Evolutionary conservation across 1,140 invertebrate species (phyloP), one percentile per base, ranked within the genome.

Genomic region (Heliconius nattereri): DNA sequence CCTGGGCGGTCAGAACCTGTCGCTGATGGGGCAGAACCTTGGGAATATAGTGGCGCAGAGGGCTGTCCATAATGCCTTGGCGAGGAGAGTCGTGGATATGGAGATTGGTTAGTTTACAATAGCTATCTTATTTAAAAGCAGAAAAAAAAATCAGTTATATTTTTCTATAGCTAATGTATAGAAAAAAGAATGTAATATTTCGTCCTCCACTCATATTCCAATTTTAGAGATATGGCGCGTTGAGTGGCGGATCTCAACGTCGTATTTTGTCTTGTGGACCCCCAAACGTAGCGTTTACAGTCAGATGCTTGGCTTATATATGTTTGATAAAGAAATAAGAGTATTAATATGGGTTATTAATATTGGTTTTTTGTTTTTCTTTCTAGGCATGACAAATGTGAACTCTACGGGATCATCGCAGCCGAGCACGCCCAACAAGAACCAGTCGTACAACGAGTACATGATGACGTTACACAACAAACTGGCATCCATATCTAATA

Each of bases 381-480:
- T 75, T 70, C 0, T 82, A 94, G 92, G 89, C 32, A 89, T 93
- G 86, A 86, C 89, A 70, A 89, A 84, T 71, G 89, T 89, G 72
- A 92, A 92, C 85, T 93, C 91, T 19, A 90, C 88, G 77, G 90
- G 91, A 54, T 93, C 92, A 13, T 86, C 92, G 72, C 95, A 96
- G 81, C 95, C 95, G 32, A 91, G 95, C 83, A 95, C 95, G 76
- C 96, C 95, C 23, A 95, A 95, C 87, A 93, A 95, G 78, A 91
- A 89, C 60, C 95, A 95, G 76, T 93, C 93, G 6, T 95, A 96
- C 90, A 95, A 92, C 85, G 92, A 94, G 71, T 96, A 96, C 86
- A 95, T 96, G 94, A 87, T 95, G 45, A 94, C 94, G 9, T 88
- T 96, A 71, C 95, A 96, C 83, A 95, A 96, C 84, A 95, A 96